Conservation (phyloP, 2,113 vertebrate genomes). For the Mus pahari region DNA sequence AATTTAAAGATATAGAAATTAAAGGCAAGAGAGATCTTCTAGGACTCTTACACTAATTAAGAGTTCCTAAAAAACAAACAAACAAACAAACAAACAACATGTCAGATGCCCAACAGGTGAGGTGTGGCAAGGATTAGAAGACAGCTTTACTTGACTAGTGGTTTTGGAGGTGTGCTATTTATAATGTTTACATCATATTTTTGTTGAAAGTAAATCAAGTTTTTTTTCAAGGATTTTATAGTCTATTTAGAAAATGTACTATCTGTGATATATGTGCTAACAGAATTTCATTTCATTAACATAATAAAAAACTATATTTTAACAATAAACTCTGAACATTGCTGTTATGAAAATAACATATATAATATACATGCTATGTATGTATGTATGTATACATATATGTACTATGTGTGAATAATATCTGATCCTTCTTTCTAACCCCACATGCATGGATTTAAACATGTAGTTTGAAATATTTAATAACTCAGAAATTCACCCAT, state of each 20-base stretch:
- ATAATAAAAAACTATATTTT: constrained; percentile 26
- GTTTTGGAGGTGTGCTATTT: background rate
- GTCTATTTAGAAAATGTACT: background rate
- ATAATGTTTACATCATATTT: background rate
- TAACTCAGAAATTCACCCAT: background rate
- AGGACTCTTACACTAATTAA: background rate
- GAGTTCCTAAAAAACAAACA: too few species aligned
- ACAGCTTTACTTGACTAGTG: background rate
- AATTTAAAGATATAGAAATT: background rate
- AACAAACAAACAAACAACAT: too few species aligned
- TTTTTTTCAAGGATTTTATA: background rate
- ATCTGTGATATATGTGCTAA: background rate
- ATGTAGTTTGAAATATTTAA: background rate
- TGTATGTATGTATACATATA: background rate
- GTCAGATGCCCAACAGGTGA: background rate
- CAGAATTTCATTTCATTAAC: background rate
- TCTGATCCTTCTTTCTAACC: background rate
- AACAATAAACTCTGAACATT: background rate
- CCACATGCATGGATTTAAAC: background rate
- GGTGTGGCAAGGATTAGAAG: background rate
- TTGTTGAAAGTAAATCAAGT: background rate
- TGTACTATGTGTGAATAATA: background rate
- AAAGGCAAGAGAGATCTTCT: background rate
- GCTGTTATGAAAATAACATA: background rate
- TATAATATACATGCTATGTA: background rate